phyloP scores from a whole-genome alignment of 1,140 invertebrate genomes.

The Pemphigus obesinymphae region DNA sequence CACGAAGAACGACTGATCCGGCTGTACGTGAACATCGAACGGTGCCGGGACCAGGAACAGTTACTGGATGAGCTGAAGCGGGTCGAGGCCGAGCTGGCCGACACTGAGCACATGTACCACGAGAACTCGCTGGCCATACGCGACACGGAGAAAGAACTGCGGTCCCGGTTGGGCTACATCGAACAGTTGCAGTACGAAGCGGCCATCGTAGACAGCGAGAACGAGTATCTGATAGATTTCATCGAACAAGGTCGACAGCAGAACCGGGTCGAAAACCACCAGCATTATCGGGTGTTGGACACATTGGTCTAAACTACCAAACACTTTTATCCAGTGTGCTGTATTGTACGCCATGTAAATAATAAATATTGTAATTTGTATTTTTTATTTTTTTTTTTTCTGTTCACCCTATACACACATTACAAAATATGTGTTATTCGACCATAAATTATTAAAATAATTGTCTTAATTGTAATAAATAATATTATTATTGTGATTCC shows the following conservation, averaged over 20 bases:
- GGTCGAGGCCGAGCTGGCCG: conserved; percentile 53
- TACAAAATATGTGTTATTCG: neutral
- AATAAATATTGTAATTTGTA: neutral
- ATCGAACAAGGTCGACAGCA: neutral
- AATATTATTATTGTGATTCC: neutral
- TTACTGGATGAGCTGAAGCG: conserved; percentile 40
- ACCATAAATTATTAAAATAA: neutral
- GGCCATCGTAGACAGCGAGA: conserved; percentile 59
- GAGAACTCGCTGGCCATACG: conserved; percentile 59
- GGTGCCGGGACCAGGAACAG: conserved; percentile 54
- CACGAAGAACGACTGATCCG: conserved; percentile 65
- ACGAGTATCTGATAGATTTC: conserved; percentile 46
- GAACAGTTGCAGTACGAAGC: conserved; percentile 62
- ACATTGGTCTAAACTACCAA: neutral
- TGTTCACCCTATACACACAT: neutral
- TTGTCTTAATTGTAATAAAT: neutral
- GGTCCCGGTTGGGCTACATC: conserved; percentile 59
- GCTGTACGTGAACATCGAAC: conserved; percentile 61
- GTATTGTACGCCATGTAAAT: neutral
- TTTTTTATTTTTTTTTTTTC: neutral
- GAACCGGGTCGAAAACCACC: neutral
- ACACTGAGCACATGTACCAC: conserved; percentile 61
- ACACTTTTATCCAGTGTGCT: neutral
- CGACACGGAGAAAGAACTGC: conserved; percentile 60
- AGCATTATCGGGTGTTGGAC: neutral